phyloP scores from a whole-genome alignment of 2,888 invertebrate genomes.

The Eretmocerus hayati region DNA sequence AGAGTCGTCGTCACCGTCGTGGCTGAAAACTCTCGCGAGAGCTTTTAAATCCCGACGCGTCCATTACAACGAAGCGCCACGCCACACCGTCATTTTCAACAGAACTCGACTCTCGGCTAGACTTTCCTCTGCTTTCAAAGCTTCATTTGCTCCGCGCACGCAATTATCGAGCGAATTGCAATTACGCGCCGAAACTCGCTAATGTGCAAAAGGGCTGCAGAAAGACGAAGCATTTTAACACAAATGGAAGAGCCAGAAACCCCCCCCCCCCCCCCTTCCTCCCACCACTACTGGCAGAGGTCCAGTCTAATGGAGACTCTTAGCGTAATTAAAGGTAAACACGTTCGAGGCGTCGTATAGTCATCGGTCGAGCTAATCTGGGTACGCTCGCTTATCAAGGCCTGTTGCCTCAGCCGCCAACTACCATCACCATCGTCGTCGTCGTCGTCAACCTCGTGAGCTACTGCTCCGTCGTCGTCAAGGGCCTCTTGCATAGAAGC shows the following conservation, averaged over 20 bases:
- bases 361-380: constrained; percentile 46
- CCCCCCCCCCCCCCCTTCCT: too few relatives aligned
- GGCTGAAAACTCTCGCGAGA: constrained; percentile 36
- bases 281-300: constrained; percentile 37
- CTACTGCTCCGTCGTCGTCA: too few relatives aligned
- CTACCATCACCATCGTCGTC: background rate
- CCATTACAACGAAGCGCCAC: background rate
- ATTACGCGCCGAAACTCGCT: constrained; percentile 8
- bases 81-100: constrained; percentile 6
- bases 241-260: too few relatives aligned
- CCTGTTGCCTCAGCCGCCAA: constrained; percentile 37
- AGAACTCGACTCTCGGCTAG: too few relatives aligned
- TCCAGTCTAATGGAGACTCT: constrained; percentile 48
- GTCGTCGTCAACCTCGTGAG: background rate
- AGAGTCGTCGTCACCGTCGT: too few relatives aligned
- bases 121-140: too few relatives aligned
- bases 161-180: constrained; percentile 11
- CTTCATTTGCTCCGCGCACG: too few relatives aligned
- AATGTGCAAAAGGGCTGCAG: too few relatives aligned
- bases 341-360: constrained; percentile 44
- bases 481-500: too few relatives aligned
- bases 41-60: constrained; percentile 35
- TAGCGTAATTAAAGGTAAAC: constrained; percentile 48
- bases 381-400: constrained; percentile 46
- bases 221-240: too few relatives aligned